Evolutionary conservation across 2,113 vertebrate species (phyloP).

Genomic region (Anguilla japonica): DNA sequence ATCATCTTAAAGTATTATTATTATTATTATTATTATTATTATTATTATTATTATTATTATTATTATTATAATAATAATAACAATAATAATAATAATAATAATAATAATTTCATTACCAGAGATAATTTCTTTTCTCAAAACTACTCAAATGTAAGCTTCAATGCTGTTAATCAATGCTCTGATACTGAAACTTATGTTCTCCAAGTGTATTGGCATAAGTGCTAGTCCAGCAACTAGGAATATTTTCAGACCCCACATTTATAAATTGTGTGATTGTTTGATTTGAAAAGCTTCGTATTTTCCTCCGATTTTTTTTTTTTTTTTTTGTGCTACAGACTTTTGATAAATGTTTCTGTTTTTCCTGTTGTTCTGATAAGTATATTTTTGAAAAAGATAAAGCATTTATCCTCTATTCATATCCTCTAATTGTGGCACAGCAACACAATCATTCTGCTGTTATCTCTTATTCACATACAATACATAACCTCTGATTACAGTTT

Average conservation of each 20-base stretch:
- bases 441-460: background rate
- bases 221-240: background rate
- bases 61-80: background rate
- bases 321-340: background rate
- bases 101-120: no score
- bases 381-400: background rate
- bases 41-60: no score
- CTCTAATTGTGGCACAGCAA: background rate
- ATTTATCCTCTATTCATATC: background rate
- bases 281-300: background rate
- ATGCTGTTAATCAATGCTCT: background rate
- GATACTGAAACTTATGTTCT: background rate
- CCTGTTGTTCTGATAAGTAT: background rate
- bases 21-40: no score
- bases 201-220: background rate
- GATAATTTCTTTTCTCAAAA: background rate
- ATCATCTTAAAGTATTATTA: background rate
- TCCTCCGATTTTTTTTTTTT: background rate
- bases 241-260: background rate
- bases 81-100: no score
- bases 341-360: background rate
- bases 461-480: background rate
- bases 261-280: background rate
- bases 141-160: background rate
- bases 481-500: background rate